Conservation (phyloP, 2,113 vertebrate genomes). For the Calyptomena viridis region DNA sequence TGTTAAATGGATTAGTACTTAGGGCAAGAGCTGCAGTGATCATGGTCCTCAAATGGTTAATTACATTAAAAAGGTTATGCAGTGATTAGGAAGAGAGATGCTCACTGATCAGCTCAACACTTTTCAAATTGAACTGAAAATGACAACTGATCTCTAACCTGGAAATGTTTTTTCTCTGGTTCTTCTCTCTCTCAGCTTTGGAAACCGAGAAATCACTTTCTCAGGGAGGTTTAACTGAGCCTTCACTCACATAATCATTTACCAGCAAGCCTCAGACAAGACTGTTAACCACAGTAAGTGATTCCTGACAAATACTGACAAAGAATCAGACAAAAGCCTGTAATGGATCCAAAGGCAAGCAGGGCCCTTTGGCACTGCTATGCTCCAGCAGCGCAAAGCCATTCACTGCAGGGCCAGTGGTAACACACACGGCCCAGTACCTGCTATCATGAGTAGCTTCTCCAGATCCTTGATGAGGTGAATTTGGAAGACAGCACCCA, state of each 20-base stretch:
- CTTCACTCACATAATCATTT: background rate
- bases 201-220: background rate
- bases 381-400: background rate
- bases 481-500: constrained; percentile 97
- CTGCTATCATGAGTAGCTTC: constrained; percentile 97
- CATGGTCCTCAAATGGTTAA: background rate
- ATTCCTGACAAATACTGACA: background rate
- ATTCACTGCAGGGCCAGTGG: background rate
- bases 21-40: background rate
- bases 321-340: background rate
- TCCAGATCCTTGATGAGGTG: constrained; percentile 97
- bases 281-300: background rate
- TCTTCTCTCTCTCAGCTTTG: background rate
- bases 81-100: background rate
- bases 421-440: constrained; percentile 57
- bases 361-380: background rate
- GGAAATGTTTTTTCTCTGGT: background rate
- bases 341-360: background rate
- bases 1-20: background rate
- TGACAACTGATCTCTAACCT: background rate
- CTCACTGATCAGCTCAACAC: background rate
- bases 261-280: background rate
- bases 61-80: background rate
- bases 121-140: background rate
- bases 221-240: background rate